These are phyloP conservation scores for Leptodirus hochenwartii DNA, from an alignment of 2,888 invertebrate species.

Conservation along the genomic window DNA sequence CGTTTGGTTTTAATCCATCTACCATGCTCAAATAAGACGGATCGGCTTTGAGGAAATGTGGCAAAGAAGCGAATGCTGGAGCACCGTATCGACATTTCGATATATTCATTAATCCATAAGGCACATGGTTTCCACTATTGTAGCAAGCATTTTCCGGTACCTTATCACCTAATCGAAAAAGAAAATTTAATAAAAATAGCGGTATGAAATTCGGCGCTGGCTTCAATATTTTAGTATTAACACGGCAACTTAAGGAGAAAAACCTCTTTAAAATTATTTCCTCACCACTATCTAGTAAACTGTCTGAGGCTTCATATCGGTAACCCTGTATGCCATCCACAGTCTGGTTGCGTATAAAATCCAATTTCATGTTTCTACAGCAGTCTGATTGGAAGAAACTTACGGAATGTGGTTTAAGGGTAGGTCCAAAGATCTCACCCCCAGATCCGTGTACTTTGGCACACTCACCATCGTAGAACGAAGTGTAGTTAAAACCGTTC, in stretches of 20 bases:
- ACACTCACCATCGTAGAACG: slow-evolving; percentile 34
- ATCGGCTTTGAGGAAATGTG: slow-evolving; percentile 40
- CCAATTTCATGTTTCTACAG: slow-evolving; percentile 47
- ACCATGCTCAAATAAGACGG: slow-evolving; percentile 32
- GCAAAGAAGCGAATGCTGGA: slow-evolving; percentile 48
- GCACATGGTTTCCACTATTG: slow-evolving; percentile 55
- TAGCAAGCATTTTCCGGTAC: slow-evolving; percentile 48
- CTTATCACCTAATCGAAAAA: slow-evolving; percentile 37
- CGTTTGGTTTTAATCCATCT: slow-evolving; percentile 38
- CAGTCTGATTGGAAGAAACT: slow-evolving; percentile 55
- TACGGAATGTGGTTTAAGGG: no score
- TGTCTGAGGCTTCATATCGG: slow-evolving; percentile 44
- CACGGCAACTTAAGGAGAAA: no score
- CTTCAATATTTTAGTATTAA: no score
- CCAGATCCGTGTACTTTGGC: slow-evolving; percentile 50
- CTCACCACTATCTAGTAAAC: slow-evolving; percentile 49
- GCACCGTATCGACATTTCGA: slow-evolving; percentile 57
- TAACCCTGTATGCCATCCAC: slow-evolving; percentile 43
- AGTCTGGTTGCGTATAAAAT: slow-evolving; percentile 37
- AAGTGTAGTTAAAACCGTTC: slow-evolving; percentile 44
- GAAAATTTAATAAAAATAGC: no score
- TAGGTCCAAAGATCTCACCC: slow-evolving; percentile 61
- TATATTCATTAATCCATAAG: slow-evolving; percentile 59
- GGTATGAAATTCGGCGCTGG: no score
- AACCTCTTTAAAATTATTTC: no score